Percentiles rank a stretch among this genome's conserved stretches.
phyloP scores from a whole-genome alignment of 1,140 invertebrate species.

The Rhyzopertha dominica region DNA sequence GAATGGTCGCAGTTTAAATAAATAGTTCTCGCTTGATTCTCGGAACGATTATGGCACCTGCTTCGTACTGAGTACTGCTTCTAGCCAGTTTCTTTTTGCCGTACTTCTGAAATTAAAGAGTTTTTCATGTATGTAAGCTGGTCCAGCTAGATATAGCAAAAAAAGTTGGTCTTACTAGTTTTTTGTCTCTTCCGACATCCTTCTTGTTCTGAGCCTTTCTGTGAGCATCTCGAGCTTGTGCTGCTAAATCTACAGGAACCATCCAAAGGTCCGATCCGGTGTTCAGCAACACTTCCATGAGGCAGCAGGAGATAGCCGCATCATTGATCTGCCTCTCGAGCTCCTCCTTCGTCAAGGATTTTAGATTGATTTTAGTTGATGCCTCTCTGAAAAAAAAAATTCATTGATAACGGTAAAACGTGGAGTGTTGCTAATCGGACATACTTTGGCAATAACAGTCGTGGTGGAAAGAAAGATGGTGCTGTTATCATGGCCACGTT shows the following conservation, averaged over 20 bases:
- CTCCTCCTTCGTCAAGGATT: slow-evolving; percentile 34
- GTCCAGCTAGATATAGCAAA: neutral
- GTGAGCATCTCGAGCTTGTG: slow-evolving; percentile 56
- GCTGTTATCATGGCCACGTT: slow-evolving; percentile 92
- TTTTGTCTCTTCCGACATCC: slow-evolving; percentile 29
- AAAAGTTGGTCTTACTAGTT: slow-evolving; percentile 25
- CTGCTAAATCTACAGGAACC: slow-evolving; percentile 65
- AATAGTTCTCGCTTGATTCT: slow-evolving; percentile 31
- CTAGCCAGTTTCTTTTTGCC: slow-evolving; percentile 39
- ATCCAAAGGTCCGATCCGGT: slow-evolving; percentile 65
- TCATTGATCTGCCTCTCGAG: slow-evolving; percentile 36
- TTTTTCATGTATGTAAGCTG: neutral
- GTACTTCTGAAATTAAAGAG: slow-evolving; percentile 29
- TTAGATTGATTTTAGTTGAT: slow-evolving; percentile 26
- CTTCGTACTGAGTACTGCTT: slow-evolving; percentile 43
- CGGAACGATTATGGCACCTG: slow-evolving; percentile 39
- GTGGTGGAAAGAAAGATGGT: slow-evolving; percentile 82
- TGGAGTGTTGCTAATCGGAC: slow-evolving; percentile 6
- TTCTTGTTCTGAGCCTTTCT: slow-evolving; percentile 36
- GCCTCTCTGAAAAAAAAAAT: slow-evolving; percentile 23
- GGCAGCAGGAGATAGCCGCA: slow-evolving; percentile 37
- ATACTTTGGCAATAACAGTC: slow-evolving; percentile 47
- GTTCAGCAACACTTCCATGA: slow-evolving; percentile 38
- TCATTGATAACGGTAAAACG: neutral
- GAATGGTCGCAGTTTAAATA: too few species aligned